phyloP scores from a whole-genome alignment of 2,888 invertebrate genomes.

The Amphimallon solstitiale region DNA sequence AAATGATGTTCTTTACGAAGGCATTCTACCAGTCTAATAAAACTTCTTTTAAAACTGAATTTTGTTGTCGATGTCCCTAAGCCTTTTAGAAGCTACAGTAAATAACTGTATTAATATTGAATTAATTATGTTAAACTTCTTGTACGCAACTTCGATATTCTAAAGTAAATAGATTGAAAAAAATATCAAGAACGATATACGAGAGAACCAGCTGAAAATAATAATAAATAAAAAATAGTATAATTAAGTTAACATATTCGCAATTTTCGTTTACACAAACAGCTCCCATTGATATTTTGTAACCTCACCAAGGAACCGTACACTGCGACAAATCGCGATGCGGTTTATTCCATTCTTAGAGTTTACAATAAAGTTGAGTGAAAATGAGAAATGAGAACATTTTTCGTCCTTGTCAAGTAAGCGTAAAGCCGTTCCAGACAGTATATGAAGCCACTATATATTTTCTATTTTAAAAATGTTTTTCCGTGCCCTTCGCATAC shows the following conservation, averaged over 20 bases:
- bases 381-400: constrained; percentile 57
- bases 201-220: constrained; percentile 44
- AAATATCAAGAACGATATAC: no score
- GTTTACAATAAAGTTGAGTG: constrained; percentile 57
- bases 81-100: no score
- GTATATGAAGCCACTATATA: constrained; percentile 55
- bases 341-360: constrained; percentile 53
- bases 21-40: no score
- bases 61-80: no score
- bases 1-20: no score
- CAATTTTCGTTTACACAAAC: constrained; percentile 26
- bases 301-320: constrained; percentile 34
- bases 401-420: constrained; percentile 56
- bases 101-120: no score
- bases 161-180: no score
- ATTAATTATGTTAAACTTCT: no score
- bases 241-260: not conserved
- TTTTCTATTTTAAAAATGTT: constrained; percentile 56
- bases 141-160: no score
- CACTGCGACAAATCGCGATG: constrained; percentile 23
- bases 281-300: constrained; percentile 42
- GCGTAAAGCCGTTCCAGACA: constrained; percentile 52
- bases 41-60: no score
- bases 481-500: constrained; percentile 54
- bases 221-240: not conserved